Percentiles rank a stretch among this genome's conserved stretches.
phyloP scores from a whole-genome alignment of 2,113 vertebrate genomes.

The Indicator indicator region DNA sequence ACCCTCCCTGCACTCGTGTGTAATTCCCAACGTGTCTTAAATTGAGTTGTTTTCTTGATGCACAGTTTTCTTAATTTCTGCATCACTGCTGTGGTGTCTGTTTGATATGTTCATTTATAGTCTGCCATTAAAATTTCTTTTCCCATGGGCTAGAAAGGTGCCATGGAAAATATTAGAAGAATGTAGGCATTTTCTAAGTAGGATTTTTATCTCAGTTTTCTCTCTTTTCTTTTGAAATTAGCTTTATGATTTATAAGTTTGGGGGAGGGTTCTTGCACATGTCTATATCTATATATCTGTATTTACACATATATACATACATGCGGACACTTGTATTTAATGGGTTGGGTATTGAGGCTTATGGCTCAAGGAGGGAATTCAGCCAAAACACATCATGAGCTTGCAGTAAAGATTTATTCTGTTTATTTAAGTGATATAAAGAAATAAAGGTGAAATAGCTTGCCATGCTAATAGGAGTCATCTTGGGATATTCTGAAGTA shows the following conservation, averaged over 20 bases:
- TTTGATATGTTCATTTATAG: slow-evolving; percentile 18
- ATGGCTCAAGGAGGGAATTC: not conserved
- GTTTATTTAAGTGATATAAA: slow-evolving; percentile 31
- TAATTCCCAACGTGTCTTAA: slow-evolving; percentile 15
- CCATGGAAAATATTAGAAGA: slow-evolving; percentile 37
- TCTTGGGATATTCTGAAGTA: not conserved
- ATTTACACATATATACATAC: not conserved
- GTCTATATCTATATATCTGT: not conserved
- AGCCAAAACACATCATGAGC: not conserved
- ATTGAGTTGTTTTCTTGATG: slow-evolving; percentile 35
- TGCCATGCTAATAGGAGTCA: not conserved
- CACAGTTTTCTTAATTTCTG: not conserved
- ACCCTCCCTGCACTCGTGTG: fast-evolving
- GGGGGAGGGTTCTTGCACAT: not conserved
- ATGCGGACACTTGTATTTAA: not conserved
- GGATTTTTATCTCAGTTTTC: slow-evolving; percentile 8
- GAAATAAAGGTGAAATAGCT: slow-evolving; percentile 44
- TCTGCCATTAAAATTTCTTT: slow-evolving; percentile 32
- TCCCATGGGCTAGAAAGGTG: slow-evolving; percentile 25
- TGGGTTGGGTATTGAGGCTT: not conserved
- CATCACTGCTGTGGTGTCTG: not conserved
- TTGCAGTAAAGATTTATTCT: not conserved
- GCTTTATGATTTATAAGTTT: not conserved
- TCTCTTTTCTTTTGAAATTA: not conserved
- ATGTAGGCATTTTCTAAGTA: not conserved